These are phyloP conservation scores for Eilema sororculum DNA, from an alignment of 2,888 invertebrate genomes.

Conservation along the genomic window DNA sequence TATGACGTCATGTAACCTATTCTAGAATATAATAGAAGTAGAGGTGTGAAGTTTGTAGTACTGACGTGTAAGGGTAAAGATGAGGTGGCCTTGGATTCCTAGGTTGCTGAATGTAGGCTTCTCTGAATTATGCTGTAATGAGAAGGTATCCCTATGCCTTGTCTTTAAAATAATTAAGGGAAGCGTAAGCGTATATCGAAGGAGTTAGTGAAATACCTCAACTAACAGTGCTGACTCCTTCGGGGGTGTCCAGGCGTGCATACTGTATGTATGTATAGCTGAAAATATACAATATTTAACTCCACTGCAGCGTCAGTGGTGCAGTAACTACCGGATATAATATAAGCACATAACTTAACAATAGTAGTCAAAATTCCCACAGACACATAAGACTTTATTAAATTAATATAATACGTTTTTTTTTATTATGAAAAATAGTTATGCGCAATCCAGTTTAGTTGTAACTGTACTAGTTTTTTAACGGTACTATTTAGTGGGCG, in stretches of 20 bases:
- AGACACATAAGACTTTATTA: constrained; percentile 57
- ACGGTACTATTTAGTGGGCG: constrained; percentile 50
- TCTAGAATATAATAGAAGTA: too few species aligned
- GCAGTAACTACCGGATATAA: neutral
- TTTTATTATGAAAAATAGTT: constrained; percentile 60
- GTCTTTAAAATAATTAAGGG: too few species aligned
- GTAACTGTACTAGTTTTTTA: constrained; percentile 55
- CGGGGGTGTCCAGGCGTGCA: neutral
- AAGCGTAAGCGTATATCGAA: too few species aligned
- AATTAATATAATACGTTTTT: constrained; percentile 61
- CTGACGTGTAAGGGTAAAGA: too few species aligned
- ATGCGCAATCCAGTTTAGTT: constrained; percentile 58
- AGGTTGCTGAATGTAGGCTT: too few species aligned
- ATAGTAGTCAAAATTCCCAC: constrained; percentile 58
- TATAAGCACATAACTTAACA: constrained; percentile 33
- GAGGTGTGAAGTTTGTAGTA: too few species aligned
- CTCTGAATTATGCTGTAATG: too few species aligned
- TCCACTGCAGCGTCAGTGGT: neutral
- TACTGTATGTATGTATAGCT: neutral
- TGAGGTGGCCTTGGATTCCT: too few species aligned
- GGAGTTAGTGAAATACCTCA: too few species aligned
- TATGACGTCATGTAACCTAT: too few species aligned
- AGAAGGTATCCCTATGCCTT: too few species aligned
- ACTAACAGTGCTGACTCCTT: too few species aligned
- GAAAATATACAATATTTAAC: neutral